Evolutionary conservation across 2,113 vertebrate genomes (phyloP).

Genomic region (Gulo gulo): DNA sequence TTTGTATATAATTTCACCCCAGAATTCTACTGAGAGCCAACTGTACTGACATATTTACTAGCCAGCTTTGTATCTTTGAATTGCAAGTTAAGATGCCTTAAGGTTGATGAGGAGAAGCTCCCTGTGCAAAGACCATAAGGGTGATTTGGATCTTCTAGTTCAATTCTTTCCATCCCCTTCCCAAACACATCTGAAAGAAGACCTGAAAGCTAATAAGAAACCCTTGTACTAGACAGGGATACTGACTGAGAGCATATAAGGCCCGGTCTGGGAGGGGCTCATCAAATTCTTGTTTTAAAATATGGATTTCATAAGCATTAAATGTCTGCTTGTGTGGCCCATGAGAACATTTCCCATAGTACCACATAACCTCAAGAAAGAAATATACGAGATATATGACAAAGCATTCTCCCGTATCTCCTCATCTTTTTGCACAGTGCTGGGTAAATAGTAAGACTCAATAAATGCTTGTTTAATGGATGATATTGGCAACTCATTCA

Average conservation of each 20-base stretch:
- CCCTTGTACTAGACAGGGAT: no score
- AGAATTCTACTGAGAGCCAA: background rate
- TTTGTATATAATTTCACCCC: background rate
- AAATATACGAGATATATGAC: background rate
- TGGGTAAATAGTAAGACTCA: conserved; percentile 17
- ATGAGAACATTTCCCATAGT: background rate
- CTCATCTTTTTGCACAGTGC: background rate
- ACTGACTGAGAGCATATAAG: no score
- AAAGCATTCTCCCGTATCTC: background rate
- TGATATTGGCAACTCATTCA: conserved; percentile 44
- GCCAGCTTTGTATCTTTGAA: background rate
- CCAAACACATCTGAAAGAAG: background rate
- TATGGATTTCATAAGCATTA: background rate
- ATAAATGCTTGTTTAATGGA: conserved; percentile 39
- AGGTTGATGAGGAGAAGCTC: background rate
- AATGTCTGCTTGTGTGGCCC: background rate
- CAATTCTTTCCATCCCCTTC: background rate
- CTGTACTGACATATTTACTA: background rate
- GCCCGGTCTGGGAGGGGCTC: background rate
- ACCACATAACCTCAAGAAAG: background rate
- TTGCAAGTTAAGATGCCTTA: background rate
- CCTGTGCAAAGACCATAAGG: background rate
- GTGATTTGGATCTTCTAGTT: background rate
- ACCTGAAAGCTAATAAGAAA: background rate
- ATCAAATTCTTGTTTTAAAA: background rate